A percentile compares a stretch with the other conserved stretches of the same genome.
phyloP scores from a whole-genome alignment of 2,113 vertebrate species.

The Prunella fulvescens region DNA sequence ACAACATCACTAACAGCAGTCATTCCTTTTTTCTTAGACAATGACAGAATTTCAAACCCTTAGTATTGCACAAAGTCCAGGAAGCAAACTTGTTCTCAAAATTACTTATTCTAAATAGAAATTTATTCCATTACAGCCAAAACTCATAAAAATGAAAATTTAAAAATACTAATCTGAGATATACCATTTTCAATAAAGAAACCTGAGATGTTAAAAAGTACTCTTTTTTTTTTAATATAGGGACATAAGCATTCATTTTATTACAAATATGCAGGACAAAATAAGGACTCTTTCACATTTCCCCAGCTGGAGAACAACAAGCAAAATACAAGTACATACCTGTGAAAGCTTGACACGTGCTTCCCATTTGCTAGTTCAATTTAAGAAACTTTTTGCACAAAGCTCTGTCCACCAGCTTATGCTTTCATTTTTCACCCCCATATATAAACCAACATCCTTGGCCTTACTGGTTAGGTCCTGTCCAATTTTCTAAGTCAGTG shows the following conservation, averaged over 20 bases:
- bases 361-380: not conserved
- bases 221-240: not conserved
- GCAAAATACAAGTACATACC: not conserved
- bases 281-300: not conserved
- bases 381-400: not conserved
- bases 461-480: not conserved
- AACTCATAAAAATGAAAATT: not conserved
- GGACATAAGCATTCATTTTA: not conserved
- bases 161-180: not conserved
- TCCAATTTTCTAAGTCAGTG: not conserved
- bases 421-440: not conserved
- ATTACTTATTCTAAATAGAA: not conserved
- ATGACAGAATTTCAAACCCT: not conserved
- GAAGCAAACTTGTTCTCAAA: not conserved
- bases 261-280: not conserved
- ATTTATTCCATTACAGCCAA: not conserved
- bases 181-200: not conserved
- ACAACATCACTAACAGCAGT: not conserved
- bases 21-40: not conserved
- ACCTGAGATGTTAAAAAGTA: too few relatives aligned
- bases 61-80: not conserved
- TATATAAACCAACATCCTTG: not conserved
- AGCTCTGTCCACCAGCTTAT: not conserved
- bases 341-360: accelerated
- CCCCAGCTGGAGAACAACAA: not conserved